Conservation (phyloP, 2,113 vertebrate genomes). For the Tretioscincus oriximinensis region DNA sequence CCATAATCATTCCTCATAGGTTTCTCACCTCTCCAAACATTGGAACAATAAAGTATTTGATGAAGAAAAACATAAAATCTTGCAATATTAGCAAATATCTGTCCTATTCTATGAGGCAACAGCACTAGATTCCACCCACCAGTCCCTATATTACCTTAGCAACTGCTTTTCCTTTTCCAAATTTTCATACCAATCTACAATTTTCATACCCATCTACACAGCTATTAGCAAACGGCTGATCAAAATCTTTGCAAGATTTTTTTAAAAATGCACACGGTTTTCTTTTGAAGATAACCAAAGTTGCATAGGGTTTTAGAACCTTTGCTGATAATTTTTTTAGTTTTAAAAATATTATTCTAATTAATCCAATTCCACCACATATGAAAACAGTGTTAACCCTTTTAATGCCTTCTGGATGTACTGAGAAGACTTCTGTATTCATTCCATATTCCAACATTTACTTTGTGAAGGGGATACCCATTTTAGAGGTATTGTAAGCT, state of each 20-base stretch:
- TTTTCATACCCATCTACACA: not conserved
- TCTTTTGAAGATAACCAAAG: not conserved
- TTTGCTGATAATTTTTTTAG: not conserved
- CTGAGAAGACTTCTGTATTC: not conserved
- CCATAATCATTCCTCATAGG: no score
- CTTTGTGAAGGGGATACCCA: no score
- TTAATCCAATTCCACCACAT: not conserved
- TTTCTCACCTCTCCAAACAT: no score
- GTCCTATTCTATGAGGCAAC: no score
- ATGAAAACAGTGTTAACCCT: not conserved
- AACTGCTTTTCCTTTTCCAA: not conserved
- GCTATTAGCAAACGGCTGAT: not conserved
- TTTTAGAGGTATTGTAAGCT: no score
- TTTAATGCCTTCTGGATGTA: not conserved
- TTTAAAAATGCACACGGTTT: not conserved
- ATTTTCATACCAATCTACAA: not conserved
- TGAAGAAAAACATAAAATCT: no score
- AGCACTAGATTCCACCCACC: no score
- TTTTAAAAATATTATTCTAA: not conserved
- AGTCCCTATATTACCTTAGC: not conserved
- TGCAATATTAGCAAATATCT: no score
- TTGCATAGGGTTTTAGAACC: no score
- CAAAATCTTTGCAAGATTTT: not conserved
- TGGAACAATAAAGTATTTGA: no score
- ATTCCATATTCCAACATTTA: not conserved